Conservation (phyloP, 2,888 invertebrate genomes). For the Agrypnus murinus region DNA sequence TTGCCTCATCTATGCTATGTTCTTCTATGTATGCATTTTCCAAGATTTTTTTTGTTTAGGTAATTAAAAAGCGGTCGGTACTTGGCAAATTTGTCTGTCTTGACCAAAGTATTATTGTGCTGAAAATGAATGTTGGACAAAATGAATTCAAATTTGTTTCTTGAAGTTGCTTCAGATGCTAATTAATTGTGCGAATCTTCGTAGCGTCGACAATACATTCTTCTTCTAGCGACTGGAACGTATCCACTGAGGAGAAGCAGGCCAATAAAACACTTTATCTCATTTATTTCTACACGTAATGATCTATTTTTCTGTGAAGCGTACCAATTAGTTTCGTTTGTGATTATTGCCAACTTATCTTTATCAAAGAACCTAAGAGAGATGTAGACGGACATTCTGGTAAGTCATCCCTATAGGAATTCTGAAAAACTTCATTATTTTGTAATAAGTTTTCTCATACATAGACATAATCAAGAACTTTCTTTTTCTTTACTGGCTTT, state of each 20-base stretch:
- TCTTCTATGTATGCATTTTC: constrained; percentile 41
- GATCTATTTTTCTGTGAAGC: no score
- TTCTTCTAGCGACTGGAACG: constrained; percentile 51
- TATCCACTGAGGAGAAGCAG: constrained; percentile 58
- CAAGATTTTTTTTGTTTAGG: constrained; percentile 54
- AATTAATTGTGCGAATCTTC: constrained; percentile 54
- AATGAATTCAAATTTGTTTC: constrained; percentile 58
- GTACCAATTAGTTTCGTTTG: constrained; percentile 1
- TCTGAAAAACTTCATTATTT: background rate
- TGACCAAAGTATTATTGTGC: constrained; percentile 53
- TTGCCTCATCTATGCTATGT: no score
- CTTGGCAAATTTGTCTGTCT: constrained; percentile 57
- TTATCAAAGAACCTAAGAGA: constrained; percentile 34
- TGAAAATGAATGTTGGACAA: constrained; percentile 55
- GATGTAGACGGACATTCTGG: background rate
- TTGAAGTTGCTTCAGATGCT: constrained; percentile 55
- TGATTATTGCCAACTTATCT: no score
- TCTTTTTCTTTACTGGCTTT: background rate
- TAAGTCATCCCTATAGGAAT: background rate
- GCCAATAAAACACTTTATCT: constrained; percentile 48
- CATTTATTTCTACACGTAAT: no score
- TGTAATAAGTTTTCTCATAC: no score
- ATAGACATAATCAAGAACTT: background rate
- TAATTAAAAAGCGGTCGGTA: constrained; percentile 55
- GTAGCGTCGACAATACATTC: constrained; percentile 58